phyloP scores from a whole-genome alignment of 2,888 invertebrate genomes.

The Sceliomorpha sp. region DNA sequence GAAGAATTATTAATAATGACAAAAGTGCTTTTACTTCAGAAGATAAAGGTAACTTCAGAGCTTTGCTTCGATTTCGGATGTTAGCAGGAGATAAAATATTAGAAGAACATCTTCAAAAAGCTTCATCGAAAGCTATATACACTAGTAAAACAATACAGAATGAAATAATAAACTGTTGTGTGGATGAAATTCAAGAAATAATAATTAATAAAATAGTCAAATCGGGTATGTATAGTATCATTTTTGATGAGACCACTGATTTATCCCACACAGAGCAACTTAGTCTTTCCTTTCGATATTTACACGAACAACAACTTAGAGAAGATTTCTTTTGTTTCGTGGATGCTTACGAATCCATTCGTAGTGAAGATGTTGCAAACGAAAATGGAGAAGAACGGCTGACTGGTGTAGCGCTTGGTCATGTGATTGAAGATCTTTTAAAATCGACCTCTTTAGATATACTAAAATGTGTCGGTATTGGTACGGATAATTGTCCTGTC shows the following conservation, averaged over 20 bases:
- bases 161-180: constrained; percentile 10
- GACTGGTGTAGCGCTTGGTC: constrained; percentile 4
- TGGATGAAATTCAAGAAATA: constrained; percentile 3
- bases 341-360: constrained; percentile 4
- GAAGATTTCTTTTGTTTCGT: not conserved
- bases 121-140: constrained; percentile 11
- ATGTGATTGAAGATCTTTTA: constrained; percentile 4
- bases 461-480: constrained; percentile 24
- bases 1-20: not conserved
- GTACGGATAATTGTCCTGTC: constrained; percentile 29
- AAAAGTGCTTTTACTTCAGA: not conserved
- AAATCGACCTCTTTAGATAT: constrained; percentile 16
- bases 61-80: constrained; percentile 6
- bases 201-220: constrained; percentile 1
- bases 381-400: constrained; percentile 13
- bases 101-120: constrained; percentile 9
- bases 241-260: constrained; percentile 67
- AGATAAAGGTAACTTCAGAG: constrained; percentile 16
- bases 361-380: constrained; percentile 2
- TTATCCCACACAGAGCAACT: constrained; percentile 28
- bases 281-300: not conserved
- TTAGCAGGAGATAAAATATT: constrained; percentile 4
- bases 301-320: not conserved
- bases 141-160: constrained; percentile 13
- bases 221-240: constrained; percentile 55